phyloP scores from a whole-genome alignment of 2,113 vertebrate genomes.

The Hippoglossus stenolepis region DNA sequence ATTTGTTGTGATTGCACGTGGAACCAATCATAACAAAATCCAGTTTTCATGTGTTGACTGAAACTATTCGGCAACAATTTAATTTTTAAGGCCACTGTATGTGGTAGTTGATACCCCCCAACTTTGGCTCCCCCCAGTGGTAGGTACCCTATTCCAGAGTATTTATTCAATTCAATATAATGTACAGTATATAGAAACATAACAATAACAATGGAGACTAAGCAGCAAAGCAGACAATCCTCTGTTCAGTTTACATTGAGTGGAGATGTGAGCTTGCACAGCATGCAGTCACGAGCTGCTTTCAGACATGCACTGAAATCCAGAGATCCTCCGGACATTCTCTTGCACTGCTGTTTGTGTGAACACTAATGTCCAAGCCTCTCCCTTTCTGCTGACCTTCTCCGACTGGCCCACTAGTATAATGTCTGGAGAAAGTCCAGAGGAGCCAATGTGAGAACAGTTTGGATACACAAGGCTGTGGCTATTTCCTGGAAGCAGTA shows the following conservation, averaged over 20 bases:
- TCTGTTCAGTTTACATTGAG: no score
- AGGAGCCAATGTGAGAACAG: no score
- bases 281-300: no score
- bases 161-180: not conserved
- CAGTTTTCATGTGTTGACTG: not conserved
- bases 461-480: no score
- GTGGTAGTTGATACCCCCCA: not conserved
- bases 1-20: not conserved
- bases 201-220: not conserved
- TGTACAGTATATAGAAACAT: not conserved
- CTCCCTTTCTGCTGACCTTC: no score
- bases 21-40: not conserved
- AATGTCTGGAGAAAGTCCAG: no score
- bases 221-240: not conserved
- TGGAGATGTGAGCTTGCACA: not conserved
- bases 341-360: no score
- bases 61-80: not conserved
- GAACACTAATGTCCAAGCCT: no score
- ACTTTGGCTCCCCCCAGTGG: slow-evolving; percentile 27
- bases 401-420: no score
- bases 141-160: not conserved
- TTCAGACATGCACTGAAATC: no score
- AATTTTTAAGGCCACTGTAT: not conserved
- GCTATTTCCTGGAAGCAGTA: no score
- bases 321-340: no score